phyloP scores from a whole-genome alignment of 2,797 vertebrate genomes.

The Erethizon dorsatum region DNA sequence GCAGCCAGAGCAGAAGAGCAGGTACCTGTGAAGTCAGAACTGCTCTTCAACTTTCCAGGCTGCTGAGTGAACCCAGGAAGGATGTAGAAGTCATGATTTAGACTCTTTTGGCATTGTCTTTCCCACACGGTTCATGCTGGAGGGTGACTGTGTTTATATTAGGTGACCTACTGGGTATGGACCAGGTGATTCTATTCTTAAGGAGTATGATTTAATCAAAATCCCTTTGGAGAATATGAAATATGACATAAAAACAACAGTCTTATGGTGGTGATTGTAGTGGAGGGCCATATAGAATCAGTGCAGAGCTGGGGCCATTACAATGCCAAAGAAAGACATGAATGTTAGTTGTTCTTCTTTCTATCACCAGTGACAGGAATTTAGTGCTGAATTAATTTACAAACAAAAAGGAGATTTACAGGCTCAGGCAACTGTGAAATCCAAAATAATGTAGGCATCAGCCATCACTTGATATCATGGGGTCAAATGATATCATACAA shows the following conservation, averaged over 20 bases:
- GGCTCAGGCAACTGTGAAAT: conserved; percentile 12
- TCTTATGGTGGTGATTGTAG: background rate
- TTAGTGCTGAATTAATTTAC: conserved; percentile 26
- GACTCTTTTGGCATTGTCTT: background rate
- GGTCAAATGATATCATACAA: background rate
- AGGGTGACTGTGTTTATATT: background rate
- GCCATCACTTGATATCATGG: no score
- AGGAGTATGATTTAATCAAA: background rate
- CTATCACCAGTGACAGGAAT: background rate
- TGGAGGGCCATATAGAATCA: background rate
- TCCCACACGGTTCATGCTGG: background rate
- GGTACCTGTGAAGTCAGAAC: background rate
- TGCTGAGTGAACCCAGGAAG: background rate
- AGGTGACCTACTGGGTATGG: background rate
- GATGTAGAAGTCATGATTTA: rapidly evolving
- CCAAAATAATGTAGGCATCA: no score
- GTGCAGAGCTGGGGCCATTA: background rate
- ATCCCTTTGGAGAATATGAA: background rate
- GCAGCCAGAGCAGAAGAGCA: background rate
- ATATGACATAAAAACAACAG: background rate
- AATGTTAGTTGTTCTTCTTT: background rate
- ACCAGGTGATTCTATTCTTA: background rate
- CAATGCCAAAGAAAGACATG: background rate
- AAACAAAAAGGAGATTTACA: background rate
- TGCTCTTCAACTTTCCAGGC: background rate